Conservation (phyloP, 2,888 invertebrate genomes). For the Synanthedon formicaeformis region DNA sequence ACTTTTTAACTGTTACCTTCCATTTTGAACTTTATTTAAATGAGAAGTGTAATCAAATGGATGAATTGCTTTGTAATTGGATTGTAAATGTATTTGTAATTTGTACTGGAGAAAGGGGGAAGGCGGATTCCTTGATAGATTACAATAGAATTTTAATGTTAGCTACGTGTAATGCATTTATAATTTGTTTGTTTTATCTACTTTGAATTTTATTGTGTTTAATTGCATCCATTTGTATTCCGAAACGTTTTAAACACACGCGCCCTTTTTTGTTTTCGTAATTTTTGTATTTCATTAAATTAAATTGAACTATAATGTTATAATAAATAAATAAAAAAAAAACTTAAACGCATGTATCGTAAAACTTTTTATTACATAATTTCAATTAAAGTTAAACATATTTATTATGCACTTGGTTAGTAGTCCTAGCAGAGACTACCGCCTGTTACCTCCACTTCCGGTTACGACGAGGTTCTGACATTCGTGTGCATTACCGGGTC, state of each 20-base stretch:
- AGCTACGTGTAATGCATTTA: constrained; percentile 51
- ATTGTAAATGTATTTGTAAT: constrained; percentile 8
- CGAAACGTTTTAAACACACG: constrained; percentile 5
- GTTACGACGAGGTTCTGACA: no score
- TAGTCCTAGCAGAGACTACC: no score
- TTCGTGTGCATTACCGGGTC: no score
- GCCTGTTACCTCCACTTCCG: no score
- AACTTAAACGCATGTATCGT: no score
- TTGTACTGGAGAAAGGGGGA: constrained; percentile 41
- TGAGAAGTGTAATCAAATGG: constrained; percentile 9
- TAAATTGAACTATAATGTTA: background rate
- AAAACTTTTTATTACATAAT: no score
- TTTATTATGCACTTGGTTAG: no score
- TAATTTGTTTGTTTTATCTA: constrained; percentile 63
- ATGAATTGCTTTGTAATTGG: background rate
- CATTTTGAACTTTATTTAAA: constrained; percentile 16
- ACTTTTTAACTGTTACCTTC: background rate
- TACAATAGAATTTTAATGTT: constrained; percentile 59
- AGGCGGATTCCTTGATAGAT: constrained; percentile 52
- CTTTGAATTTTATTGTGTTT: constrained; percentile 59
- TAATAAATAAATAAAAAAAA: background rate
- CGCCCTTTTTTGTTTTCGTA: constrained; percentile 3
- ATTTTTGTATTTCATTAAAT: background rate
- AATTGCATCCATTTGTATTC: constrained; percentile 44
- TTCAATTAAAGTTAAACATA: no score